Percentiles rank a stretch among this genome's conserved stretches.
Conservation (phyloP, 2,113 vertebrate species). For the Neotoma lepida region DNA sequence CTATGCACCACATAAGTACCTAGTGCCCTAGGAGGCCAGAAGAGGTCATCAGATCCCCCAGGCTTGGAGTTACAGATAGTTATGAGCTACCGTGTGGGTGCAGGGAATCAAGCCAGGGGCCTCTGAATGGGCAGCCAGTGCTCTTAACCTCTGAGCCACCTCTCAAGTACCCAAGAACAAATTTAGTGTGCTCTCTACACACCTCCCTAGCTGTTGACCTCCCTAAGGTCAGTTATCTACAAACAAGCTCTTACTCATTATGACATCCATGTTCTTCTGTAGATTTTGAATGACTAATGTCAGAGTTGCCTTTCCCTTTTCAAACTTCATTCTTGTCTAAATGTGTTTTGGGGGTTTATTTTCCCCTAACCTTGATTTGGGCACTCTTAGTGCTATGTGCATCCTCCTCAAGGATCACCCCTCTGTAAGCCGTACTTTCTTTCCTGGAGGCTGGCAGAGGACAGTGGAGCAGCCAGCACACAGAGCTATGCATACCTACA, state of each 20-base stretch:
- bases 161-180: not conserved
- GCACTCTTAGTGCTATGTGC: not conserved
- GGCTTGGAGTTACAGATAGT: not conserved
- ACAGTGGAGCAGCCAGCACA: not conserved
- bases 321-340: not conserved
- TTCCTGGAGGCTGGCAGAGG: not conserved
- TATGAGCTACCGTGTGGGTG: not conserved
- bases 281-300: not conserved
- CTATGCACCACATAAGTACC: not conserved
- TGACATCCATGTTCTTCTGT: not conserved
- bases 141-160: not conserved
- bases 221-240: not conserved
- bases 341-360: not conserved
- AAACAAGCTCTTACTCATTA: conserved; percentile 49
- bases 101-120: not conserved
- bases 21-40: not conserved
- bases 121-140: not conserved
- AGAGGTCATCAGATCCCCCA: not conserved
- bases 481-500: not conserved
- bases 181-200: conserved; percentile 19
- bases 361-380: not conserved
- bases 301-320: not conserved
- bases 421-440: not conserved
- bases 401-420: not conserved
- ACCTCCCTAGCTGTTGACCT: not conserved